Evolutionary conservation across 2,113 vertebrate genomes (phyloP).

Genomic region (Mola mola): DNA sequence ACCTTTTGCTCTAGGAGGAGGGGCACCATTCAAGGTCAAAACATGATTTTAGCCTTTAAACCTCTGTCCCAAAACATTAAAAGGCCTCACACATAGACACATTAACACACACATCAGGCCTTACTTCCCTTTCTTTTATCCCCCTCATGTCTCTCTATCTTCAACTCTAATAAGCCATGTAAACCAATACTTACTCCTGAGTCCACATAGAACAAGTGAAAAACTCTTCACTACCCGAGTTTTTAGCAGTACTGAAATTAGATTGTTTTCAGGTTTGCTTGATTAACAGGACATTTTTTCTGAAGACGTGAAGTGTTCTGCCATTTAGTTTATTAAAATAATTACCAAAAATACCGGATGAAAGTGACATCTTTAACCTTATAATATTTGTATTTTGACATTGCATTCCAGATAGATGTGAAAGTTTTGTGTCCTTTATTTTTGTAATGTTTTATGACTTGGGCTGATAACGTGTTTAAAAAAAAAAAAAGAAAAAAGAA

Average conservation of each 20-base stretch:
- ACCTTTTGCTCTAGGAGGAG: slow-evolving; percentile 53
- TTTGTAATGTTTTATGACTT: slow-evolving; percentile 1
- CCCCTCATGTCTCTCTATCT: slow-evolving; percentile 9
- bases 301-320: neutral
- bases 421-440: neutral
- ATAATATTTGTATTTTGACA: neutral
- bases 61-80: slow-evolving; percentile 33
- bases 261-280: too few relatives aligned
- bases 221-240: too few relatives aligned
- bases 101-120: slow-evolving; percentile 31
- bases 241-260: too few relatives aligned
- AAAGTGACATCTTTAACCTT: neutral
- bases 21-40: slow-evolving; percentile 38
- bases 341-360: too few relatives aligned
- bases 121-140: slow-evolving; percentile 47
- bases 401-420: neutral
- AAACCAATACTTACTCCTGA: neutral
- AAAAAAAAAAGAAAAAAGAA: slow-evolving; percentile 3
- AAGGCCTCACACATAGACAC: slow-evolving; percentile 48
- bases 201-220: too few relatives aligned
- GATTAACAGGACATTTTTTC: neutral
- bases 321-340: too few relatives aligned
- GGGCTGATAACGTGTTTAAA: neutral
- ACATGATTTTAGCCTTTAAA: slow-evolving; percentile 59
- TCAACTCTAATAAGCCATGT: neutral